Conservation (phyloP, 2,888 invertebrate genomes). For the Blera fallax region DNA sequence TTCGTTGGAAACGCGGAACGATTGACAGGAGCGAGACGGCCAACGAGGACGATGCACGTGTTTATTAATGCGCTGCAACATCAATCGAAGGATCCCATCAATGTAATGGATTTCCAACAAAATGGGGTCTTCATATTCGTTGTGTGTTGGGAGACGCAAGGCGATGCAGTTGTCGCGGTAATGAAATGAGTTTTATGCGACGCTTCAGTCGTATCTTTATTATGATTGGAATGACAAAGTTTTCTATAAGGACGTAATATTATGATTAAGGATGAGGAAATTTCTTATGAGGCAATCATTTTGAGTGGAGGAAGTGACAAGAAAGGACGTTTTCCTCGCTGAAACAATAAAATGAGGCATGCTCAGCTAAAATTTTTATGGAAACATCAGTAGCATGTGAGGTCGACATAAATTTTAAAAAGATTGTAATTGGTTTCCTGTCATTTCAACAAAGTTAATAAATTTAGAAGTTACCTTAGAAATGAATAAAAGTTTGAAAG, state of each 20-base stretch:
- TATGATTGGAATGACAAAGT: constrained; percentile 68
- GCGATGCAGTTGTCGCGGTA: constrained; percentile 60
- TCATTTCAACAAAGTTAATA: background rate
- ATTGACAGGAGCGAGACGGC: constrained; percentile 37
- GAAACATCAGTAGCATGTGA: constrained; percentile 16
- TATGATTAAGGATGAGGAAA: constrained; percentile 44
- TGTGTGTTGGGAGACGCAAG: constrained; percentile 8
- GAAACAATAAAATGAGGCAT: constrained; percentile 25
- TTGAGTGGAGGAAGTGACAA: constrained; percentile 58
- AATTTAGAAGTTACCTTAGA: background rate
- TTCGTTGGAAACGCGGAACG: constrained; percentile 44
- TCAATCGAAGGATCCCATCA: constrained; percentile 69
- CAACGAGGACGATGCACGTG: constrained; percentile 66
- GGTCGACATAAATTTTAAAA: constrained; percentile 20
- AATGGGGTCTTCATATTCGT: constrained; percentile 52
- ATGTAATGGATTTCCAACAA: constrained; percentile 66
- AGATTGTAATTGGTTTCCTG: background rate
- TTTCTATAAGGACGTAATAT: constrained; percentile 32
- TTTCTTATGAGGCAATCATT: constrained; percentile 61
- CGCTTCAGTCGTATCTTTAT: constrained; percentile 53
- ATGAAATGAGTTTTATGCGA: constrained; percentile 68
- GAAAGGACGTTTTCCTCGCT: background rate
- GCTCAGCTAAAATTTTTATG: constrained; percentile 19
- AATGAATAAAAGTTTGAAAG: background rate
- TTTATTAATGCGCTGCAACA: constrained; percentile 68